Percentiles rank a stretch among this genome's conserved stretches.
Evolutionary conservation across 2,797 vertebrate species (phyloP).

Genomic region (Centropyge bicolor): DNA sequence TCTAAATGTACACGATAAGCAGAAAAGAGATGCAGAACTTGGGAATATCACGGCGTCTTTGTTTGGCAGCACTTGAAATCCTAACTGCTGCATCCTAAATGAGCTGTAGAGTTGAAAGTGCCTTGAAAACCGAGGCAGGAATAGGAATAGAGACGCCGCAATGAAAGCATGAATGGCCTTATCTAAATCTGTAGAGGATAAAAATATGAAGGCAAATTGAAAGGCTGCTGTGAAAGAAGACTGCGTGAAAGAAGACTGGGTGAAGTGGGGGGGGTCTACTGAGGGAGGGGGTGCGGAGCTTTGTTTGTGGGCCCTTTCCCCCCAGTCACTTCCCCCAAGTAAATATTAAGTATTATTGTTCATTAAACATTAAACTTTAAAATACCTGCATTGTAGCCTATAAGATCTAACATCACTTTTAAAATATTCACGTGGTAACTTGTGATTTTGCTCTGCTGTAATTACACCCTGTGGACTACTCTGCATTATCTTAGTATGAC

Average conservation of each 20-base stretch:
- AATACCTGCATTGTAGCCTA: not conserved
- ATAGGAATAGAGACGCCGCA: slow-evolving; percentile 37
- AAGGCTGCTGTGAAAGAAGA: slow-evolving; percentile 28
- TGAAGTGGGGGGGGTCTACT: not conserved
- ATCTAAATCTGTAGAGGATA: slow-evolving; percentile 69
- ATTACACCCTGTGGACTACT: not conserved
- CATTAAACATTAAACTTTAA: not conserved
- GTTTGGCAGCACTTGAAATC: slow-evolving; percentile 41
- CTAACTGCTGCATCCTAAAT: slow-evolving; percentile 48
- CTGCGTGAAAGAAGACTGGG: not conserved
- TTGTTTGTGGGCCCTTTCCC: not conserved
- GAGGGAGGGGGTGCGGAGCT: not conserved
- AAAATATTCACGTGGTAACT: not conserved
- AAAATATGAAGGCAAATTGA: slow-evolving; percentile 55
- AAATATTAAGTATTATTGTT: not conserved
- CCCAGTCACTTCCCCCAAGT: too few species aligned
- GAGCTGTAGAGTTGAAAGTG: slow-evolving; percentile 53
- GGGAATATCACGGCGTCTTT: slow-evolving; percentile 38
- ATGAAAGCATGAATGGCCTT: slow-evolving; percentile 54
- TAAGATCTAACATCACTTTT: not conserved
- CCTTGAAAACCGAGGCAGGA: slow-evolving; percentile 56
- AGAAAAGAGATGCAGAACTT: slow-evolving; percentile 31
- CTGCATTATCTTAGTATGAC: not conserved
- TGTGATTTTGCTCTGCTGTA: not conserved
- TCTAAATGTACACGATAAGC: slow-evolving; percentile 28